Percentiles rank a stretch among this genome's conserved stretches.
Conservation (phyloP, 2,113 vertebrate species). For the Catharus minimus region DNA sequence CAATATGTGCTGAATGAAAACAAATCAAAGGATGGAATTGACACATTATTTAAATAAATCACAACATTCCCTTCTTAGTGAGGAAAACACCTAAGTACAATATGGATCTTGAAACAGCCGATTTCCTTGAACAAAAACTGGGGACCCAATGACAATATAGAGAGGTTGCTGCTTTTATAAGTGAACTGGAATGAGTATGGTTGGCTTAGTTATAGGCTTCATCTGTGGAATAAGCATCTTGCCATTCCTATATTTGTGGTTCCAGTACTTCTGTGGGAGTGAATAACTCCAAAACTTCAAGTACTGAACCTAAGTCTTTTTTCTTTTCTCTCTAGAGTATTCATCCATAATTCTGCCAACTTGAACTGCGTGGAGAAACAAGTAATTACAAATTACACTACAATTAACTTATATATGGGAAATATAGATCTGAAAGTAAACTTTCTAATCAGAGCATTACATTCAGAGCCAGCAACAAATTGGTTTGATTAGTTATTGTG, state of each 20-base stretch:
- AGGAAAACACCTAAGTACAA: neutral
- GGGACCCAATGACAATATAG: neutral
- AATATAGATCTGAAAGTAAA: neutral
- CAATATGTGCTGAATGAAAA: neutral
- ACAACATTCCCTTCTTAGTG: neutral
- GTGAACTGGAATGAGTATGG: neutral
- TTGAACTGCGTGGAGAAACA: neutral
- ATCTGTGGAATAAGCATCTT: neutral
- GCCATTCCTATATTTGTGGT: neutral
- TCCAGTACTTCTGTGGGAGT: neutral
- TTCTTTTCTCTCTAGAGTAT: neutral
- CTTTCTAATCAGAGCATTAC: constrained; percentile 12
- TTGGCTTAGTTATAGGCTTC: neutral
- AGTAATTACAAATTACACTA: neutral
- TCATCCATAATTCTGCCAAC: neutral
- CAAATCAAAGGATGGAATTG: neutral
- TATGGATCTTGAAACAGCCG: neutral
- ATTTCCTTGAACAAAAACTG: neutral
- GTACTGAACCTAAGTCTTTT: neutral
- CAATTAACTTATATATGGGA: neutral
- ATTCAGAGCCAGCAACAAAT: neutral
- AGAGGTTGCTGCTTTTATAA: neutral
- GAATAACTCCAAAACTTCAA: neutral
- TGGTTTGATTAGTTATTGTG: constrained; percentile 16
- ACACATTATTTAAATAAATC: neutral